Evolutionary conservation across 2,797 vertebrate genomes (phyloP).

Genomic region (Bovichtus variegatus): DNA sequence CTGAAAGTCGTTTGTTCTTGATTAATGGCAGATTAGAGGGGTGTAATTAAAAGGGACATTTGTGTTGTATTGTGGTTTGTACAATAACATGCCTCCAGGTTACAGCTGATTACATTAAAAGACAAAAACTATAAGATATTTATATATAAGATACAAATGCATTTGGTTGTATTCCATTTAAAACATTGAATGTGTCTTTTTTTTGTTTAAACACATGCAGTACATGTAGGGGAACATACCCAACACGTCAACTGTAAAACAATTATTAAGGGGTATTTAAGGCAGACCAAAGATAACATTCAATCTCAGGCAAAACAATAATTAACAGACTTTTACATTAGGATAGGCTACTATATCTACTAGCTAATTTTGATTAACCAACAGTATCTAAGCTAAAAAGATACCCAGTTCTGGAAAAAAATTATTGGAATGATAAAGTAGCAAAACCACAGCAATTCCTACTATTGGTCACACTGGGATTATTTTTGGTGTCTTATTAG

Average conservation of each 20-base stretch:
- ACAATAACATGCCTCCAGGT: background rate
- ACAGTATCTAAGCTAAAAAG: no score
- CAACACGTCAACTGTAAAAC: background rate
- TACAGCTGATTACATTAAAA: slow-evolving; percentile 1
- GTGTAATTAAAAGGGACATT: background rate
- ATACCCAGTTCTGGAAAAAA: no score
- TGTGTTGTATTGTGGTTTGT: background rate
- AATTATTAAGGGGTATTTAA: background rate
- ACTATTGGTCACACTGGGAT: no score
- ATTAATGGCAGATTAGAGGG: background rate
- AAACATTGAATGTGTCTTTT: background rate
- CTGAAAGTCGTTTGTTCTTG: background rate
- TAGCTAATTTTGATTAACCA: no score
- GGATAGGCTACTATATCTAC: no score
- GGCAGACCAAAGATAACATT: background rate
- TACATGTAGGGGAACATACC: background rate
- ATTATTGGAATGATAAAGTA: no score
- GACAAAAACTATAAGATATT: background rate
- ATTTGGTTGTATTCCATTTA: background rate
- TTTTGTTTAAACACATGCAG: background rate
- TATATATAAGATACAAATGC: background rate
- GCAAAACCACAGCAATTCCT: no score
- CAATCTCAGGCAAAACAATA: background rate
- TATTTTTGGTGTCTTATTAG: no score
- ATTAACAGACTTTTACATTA: background rate